Conservation (phyloP, 2,888 invertebrate genomes). For the Eupithecia insigniata region DNA sequence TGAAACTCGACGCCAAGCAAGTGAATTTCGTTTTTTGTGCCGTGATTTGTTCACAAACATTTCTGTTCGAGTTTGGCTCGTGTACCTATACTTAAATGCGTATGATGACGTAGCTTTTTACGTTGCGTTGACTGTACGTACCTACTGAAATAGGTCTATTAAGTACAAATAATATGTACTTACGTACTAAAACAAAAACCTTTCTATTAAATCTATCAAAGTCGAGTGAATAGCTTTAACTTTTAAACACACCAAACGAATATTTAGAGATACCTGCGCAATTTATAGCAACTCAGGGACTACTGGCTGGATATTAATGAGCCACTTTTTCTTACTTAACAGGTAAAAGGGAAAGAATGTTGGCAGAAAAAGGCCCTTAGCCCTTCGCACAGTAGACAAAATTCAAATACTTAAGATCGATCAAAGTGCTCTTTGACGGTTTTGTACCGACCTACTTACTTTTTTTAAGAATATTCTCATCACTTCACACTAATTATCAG, state of each 20-base stretch:
- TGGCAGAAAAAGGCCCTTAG: neutral
- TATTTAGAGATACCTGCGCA: neutral
- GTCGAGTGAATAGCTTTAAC: neutral
- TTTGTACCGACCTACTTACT: too few relatives aligned
- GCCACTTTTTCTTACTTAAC: neutral
- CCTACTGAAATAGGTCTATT: too few relatives aligned
- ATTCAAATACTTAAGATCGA: neutral
- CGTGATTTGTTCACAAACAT: too few relatives aligned
- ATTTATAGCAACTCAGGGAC: neutral
- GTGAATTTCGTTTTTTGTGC: too few relatives aligned
- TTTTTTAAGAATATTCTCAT: too few relatives aligned
- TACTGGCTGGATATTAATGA: neutral
- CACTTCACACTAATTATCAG: too few relatives aligned
- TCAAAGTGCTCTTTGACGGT: neutral
- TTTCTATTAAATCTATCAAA: neutral
- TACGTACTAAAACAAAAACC: neutral
- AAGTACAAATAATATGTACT: too few relatives aligned
- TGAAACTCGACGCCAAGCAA: too few relatives aligned
- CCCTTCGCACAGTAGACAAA: neutral
- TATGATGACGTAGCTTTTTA: too few relatives aligned
- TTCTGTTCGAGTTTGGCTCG: too few relatives aligned
- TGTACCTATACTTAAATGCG: too few relatives aligned
- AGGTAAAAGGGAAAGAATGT: neutral
- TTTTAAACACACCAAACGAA: neutral
- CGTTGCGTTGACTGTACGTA: too few relatives aligned